A percentile compares a stretch with the other conserved stretches of the same genome.
phyloP scores from a whole-genome alignment of 1,140 invertebrate genomes.

The Hylaeus volcanicus region DNA sequence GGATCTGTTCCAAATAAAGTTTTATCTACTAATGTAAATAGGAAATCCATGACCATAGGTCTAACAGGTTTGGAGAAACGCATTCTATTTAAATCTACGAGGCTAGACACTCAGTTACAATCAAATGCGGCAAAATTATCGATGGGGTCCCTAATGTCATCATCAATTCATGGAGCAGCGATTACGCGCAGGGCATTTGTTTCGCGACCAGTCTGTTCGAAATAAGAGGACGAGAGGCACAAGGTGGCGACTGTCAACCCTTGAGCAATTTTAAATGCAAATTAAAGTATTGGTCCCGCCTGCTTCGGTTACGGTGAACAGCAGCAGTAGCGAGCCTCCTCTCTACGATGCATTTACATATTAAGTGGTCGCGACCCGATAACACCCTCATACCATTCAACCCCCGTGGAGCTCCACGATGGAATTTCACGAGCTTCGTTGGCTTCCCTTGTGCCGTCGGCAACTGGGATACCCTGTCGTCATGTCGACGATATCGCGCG shows the following conservation, averaged over 20 bases:
- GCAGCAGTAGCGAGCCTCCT: slow-evolving; percentile 52
- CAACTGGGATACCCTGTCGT: slow-evolving; percentile 1
- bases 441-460: slow-evolving; percentile 4
- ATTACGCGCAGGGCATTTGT: slow-evolving; percentile 25
- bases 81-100: no score
- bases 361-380: slow-evolving; percentile 80
- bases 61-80: no score
- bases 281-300: slow-evolving; percentile 78
- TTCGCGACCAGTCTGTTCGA: slow-evolving; percentile 32
- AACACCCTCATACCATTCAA: slow-evolving; percentile 70
- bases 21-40: no score
- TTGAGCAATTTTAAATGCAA: slow-evolving; percentile 81
- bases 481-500: not conserved
- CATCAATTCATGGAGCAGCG: slow-evolving; percentile 21
- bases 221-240: slow-evolving; percentile 51
- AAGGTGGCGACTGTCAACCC: slow-evolving; percentile 71
- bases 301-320: slow-evolving; percentile 61
- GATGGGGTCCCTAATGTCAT: not conserved
- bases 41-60: no score
- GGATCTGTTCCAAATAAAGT: no score
- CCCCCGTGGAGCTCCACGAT: slow-evolving; percentile 53
- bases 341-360: slow-evolving; percentile 75
- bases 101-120: not conserved
- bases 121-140: not conserved
- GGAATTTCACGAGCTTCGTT: slow-evolving; percentile 65